Base-by-base conservation (phyloP, 1,140 invertebrate species). In the Drosophila ogumai region DNA sequence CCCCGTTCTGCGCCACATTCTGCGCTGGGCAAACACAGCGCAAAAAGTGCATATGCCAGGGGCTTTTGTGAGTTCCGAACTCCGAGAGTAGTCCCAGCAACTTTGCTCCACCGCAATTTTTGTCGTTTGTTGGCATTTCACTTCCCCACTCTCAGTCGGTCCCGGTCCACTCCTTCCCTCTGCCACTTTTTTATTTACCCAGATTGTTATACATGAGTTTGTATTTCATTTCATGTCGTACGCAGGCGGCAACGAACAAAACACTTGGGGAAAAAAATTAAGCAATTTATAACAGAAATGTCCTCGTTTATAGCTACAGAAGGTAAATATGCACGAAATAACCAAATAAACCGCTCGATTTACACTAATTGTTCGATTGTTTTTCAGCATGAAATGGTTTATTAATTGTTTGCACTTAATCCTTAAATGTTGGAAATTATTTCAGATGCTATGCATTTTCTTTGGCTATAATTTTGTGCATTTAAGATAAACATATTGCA, bases 171-270 rank as follows among this genome's bases (percentile, higher is more conserved):
- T 57, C 13, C 17, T 22, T 36, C 31, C 22, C 31, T 22, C 46
- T 44, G 60, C n/a, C 28, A 46, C 38, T 64, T 78, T 78, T 81
- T 65, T 86, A 87, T 86, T 87, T 87, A 55, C 79, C 68, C 69
- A 56, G 78, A 87, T 66, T 76, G 79, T 67, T 71, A 60, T 59
- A 76, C 44, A 75, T 75, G 68, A 57, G 79, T 75, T 55, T 81
- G 82, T 71, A 75, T 86, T 79, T 43, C 49, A 65, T 65, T 86
- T 67, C 10, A 28, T 57, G 44, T 36, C 44, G 54, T 47, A 57
- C 57, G 41, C 61, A 67, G 25, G 69, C 54, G 66, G 22, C 46
- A 38, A 36, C 54, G 19, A 57, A 58, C 40, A 6, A 41, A 73
- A 19, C 60, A 50, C 61, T 68, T 50, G 38, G 61, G 38, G 47